These are phyloP conservation scores for Phrixothrix hirtus DNA, from an alignment of 2,888 invertebrate genomes.

Conservation along the genomic window DNA sequence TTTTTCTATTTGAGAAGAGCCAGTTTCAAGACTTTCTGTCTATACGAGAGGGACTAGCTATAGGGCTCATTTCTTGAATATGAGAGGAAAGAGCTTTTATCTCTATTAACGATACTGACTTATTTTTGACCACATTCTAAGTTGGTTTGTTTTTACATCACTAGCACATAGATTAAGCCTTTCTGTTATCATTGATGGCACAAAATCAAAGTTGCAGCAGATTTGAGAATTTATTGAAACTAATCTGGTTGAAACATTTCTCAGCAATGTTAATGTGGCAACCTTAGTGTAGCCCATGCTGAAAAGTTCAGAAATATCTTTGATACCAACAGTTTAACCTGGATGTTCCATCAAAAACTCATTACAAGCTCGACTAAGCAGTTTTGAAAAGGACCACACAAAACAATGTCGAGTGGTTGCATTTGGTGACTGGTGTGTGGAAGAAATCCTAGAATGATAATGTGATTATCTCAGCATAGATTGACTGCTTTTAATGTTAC, in stretches of 20 bases:
- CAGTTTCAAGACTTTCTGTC: not conserved
- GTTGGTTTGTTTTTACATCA: too few species aligned
- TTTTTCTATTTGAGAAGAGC: not conserved
- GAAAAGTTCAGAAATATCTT: too few species aligned
- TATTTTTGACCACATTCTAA: too few species aligned
- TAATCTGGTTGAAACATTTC: not conserved
- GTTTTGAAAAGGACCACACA: too few species aligned
- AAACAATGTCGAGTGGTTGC: not conserved
- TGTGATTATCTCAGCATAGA: not conserved
- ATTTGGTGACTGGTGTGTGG: not conserved
- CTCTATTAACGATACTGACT: too few species aligned
- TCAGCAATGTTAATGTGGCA: not conserved
- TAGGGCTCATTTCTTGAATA: too few species aligned
- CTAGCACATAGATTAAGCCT: too few species aligned
- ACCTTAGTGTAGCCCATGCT: too few species aligned
- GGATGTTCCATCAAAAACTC: slow-evolving; percentile 2
- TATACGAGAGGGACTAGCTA: not conserved
- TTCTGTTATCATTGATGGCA: not conserved
- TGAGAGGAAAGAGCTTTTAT: too few species aligned
- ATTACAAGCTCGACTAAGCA: slow-evolving; percentile 1
- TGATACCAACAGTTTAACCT: not conserved
- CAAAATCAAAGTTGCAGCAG: not conserved
- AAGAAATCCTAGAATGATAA: not conserved
- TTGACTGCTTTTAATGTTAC: not conserved
- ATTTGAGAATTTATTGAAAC: slow-evolving; percentile 2